phyloP scores from a whole-genome alignment of 2,888 invertebrate genomes.

The Caenorhabditis auriculariae region DNA sequence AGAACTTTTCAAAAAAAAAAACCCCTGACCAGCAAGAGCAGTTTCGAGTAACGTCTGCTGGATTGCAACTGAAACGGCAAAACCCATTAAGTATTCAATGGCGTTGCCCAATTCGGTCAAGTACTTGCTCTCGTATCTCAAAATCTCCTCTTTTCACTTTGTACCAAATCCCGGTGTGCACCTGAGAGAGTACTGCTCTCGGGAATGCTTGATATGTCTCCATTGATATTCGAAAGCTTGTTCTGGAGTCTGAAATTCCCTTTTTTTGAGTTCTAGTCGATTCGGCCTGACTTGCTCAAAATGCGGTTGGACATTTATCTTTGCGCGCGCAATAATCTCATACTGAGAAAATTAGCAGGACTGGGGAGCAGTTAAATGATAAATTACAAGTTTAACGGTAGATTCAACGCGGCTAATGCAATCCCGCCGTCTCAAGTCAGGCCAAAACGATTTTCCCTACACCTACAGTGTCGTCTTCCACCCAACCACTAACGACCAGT shows the following conservation, averaged over 20 bases:
- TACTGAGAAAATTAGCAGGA: too few relatives aligned
- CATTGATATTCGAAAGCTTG: conserved; percentile 69
- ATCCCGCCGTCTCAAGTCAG: too few relatives aligned
- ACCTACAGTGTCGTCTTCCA: conserved; percentile 67
- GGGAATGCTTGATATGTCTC: conserved; percentile 69
- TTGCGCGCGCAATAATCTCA: too few relatives aligned
- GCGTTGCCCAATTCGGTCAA: conserved; percentile 65
- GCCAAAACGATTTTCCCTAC: background rate
- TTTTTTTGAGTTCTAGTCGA: background rate
- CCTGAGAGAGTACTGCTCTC: conserved; percentile 73
- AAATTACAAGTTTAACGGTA: too few relatives aligned
- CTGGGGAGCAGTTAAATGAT: too few relatives aligned
- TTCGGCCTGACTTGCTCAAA: too few relatives aligned
- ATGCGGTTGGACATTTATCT: too few relatives aligned
- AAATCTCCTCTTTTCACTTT: background rate
- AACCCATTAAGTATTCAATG: conserved; percentile 71
- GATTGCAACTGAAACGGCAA: conserved; percentile 69
- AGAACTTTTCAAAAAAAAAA: background rate
- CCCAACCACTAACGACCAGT: conserved; percentile 73
- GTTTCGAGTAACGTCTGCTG: conserved; percentile 74
- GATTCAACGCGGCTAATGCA: too few relatives aligned
- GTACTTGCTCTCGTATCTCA: conserved; percentile 39
- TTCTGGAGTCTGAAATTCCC: conserved; percentile 36
- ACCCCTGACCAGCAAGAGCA: conserved; percentile 69
- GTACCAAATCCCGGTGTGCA: conserved; percentile 61